Evolutionary conservation across 2,797 vertebrate genomes (phyloP).

Genomic region (Halcyon leucocephala): DNA sequence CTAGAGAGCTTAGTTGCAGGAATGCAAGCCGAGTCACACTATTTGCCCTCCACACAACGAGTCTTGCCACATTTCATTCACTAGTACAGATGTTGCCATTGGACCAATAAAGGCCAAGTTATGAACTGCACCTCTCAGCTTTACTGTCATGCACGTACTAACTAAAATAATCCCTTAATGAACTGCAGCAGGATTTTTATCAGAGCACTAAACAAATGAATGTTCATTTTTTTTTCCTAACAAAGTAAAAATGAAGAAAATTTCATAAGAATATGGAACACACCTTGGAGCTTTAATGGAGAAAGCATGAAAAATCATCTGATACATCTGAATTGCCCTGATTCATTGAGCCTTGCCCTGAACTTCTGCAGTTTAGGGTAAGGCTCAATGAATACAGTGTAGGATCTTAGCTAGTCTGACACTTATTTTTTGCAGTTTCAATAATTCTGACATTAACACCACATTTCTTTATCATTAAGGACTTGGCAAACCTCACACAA

Average conservation of each 20-base stretch:
- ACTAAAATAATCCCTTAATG: background rate
- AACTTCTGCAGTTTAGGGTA: background rate
- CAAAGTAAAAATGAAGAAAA: background rate
- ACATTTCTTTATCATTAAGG: background rate
- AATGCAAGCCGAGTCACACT: background rate
- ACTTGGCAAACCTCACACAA: background rate
- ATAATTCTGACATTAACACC: background rate
- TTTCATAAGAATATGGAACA: background rate
- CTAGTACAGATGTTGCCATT: background rate
- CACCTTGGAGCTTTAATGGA: background rate
- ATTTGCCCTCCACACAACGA: background rate
- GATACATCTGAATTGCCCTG: background rate
- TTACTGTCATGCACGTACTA: background rate
- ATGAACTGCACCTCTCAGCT: background rate
- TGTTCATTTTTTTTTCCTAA: fast-evolving
- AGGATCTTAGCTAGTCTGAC: background rate
- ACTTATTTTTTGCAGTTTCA: background rate
- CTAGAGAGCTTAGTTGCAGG: background rate
- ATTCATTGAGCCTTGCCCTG: no score
- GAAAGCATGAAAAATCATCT: background rate
- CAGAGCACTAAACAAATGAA: background rate
- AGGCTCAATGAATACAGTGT: background rate
- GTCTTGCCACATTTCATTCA: background rate
- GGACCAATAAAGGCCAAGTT: background rate
- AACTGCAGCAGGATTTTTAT: background rate